Evolutionary conservation across 2,888 invertebrate species (phyloP), one percentile per base, ranked within the genome.

Genomic region (Bombyx huttoni): DNA sequence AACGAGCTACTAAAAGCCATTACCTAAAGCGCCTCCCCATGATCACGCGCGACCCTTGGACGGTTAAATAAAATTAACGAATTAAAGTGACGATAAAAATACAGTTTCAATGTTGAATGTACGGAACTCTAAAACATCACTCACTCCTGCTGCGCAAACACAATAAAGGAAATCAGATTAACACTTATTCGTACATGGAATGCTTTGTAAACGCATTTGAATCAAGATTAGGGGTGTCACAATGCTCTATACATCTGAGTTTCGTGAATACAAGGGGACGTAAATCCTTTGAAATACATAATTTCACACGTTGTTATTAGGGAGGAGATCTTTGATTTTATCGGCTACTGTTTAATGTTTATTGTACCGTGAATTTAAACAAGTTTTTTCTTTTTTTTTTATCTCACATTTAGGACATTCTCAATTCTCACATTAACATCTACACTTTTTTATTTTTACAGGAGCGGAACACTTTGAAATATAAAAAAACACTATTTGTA

Each of bases 121-220:
- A 49, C 45, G 47, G 52, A 47, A 51, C 48, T 45, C 53, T 55
- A 70, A 76, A 81, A 77, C 69, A 74, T 70, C 72, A 72, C 65
- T 64, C 67, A 70, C 75, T 73, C 82, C 82, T 70, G 79, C 79
- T 76, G 83, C 55, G 79, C 70, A 73, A 74, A 78, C 73, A 82
- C 81, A 85, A 81, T 82, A 77, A 73, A 78, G 78, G 75, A 81
- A 83, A 86, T 86, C 85, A 81, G 87, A 87, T 88, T 87, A 86
- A 85, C 87, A 85, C 86, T 86, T 80, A 79, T 72, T 68, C 70
- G 72, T 72, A 71, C 73, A 74, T 71, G 60, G 70, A 68, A 62
- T 64, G 75, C 78, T 81, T 81, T 82, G 79, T 80, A 69, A 78
- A 68, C 73, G 71, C 70, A 72, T 74, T 75, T 70, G 73, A 77